Conservation (phyloP, 2,888 invertebrate species). For the Erebia epiphron region DNA sequence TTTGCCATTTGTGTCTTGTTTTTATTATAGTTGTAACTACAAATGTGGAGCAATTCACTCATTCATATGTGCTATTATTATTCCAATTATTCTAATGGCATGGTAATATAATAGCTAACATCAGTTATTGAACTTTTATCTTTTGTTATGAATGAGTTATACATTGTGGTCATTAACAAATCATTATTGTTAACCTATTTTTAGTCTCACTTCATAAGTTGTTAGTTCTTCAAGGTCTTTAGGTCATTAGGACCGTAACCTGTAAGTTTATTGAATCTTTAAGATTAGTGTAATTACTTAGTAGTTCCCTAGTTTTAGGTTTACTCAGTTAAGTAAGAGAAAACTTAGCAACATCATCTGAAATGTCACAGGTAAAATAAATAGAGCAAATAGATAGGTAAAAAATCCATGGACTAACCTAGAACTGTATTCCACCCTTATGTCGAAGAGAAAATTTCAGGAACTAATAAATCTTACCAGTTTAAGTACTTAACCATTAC, state of each 20-base stretch:
- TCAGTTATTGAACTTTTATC: constrained; percentile 19
- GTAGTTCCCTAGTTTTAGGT: too few relatives aligned
- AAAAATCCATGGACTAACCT: too few relatives aligned
- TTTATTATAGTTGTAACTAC: too few relatives aligned
- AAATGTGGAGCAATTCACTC: constrained; percentile 4
- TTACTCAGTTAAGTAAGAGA: too few relatives aligned
- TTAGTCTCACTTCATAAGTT: neutral
- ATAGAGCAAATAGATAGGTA: too few relatives aligned
- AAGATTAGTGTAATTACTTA: neutral
- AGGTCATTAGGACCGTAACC: neutral
- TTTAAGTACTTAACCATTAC: too few relatives aligned
- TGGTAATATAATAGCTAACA: constrained; percentile 4
- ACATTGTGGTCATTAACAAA: neutral
- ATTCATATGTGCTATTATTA: constrained; percentile 7
- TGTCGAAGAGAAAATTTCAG: too few relatives aligned
- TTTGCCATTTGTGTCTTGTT: neutral
- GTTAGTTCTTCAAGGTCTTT: neutral
- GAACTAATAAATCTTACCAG: too few relatives aligned
- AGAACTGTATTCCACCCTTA: too few relatives aligned
- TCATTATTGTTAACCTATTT: neutral
- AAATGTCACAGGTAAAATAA: too few relatives aligned
- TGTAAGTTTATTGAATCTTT: neutral
- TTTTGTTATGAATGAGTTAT: constrained; percentile 4
- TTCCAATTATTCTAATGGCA: constrained; percentile 15
- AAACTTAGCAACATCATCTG: too few relatives aligned